These are phyloP conservation scores for Ptiloglossa arizonensis DNA, from an alignment of 1,140 invertebrate species.

Conservation along the genomic window DNA sequence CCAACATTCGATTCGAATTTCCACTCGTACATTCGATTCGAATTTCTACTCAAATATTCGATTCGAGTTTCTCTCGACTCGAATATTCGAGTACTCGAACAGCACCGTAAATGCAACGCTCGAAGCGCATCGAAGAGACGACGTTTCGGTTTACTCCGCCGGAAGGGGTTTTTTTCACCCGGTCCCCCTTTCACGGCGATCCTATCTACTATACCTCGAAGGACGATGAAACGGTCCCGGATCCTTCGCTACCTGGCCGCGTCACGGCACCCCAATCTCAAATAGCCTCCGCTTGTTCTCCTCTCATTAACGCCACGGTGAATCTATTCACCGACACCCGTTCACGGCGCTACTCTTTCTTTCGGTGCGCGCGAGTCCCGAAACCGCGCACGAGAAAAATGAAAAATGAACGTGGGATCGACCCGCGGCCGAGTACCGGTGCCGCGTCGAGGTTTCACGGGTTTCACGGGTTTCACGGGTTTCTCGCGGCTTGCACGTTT, in stretches of 20 bases:
- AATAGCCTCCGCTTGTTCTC: conserved; percentile 57
- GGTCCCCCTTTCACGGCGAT: conserved; percentile 28
- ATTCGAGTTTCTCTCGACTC: no score
- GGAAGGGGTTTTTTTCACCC: conserved; percentile 49
- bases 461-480: background rate
- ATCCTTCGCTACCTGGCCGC: conserved; percentile 51
- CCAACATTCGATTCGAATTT: no score
- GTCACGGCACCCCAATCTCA: conserved; percentile 44
- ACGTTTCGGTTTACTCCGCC: conserved; percentile 43
- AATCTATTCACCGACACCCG: conserved; percentile 54
- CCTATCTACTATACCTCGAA: conserved; percentile 50
- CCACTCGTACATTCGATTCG: no score
- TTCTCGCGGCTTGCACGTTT: background rate
- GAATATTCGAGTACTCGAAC: no score
- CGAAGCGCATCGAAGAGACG: conserved; percentile 46
- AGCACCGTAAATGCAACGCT: conserved; percentile 53
- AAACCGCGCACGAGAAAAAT: conserved; percentile 44
- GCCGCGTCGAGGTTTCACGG: background rate
- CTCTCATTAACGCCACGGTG: conserved; percentile 63
- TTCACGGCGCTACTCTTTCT: conserved; percentile 8
- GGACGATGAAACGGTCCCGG: conserved; percentile 27
- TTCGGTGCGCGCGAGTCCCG: conserved; percentile 1
- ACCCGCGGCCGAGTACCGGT: conserved; percentile 50
- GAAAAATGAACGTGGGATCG: conserved; percentile 63
- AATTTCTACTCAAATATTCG: no score